Percentiles rank a stretch among this genome's conserved stretches.
These are phyloP conservation scores for Halcyon badia DNA, from an alignment of 2,797 vertebrate genomes.

Conservation along the genomic window DNA sequence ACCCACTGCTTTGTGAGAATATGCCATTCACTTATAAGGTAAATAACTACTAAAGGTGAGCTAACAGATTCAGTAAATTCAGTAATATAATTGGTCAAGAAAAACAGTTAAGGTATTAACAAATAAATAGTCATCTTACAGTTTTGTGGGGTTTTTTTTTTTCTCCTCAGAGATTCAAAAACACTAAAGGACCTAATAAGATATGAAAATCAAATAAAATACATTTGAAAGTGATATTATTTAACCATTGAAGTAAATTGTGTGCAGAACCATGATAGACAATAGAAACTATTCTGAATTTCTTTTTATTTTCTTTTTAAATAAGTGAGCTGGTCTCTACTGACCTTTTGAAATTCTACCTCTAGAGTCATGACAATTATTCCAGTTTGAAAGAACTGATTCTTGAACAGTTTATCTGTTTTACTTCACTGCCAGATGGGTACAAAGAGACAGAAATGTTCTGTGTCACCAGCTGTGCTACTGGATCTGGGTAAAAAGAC, in stretches of 20 bases:
- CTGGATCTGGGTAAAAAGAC: background rate
- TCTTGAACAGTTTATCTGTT: constrained; percentile 29
- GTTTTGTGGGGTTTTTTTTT: background rate
- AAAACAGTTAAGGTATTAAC: background rate
- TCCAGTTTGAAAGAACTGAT: constrained; percentile 30
- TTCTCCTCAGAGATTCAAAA: background rate
- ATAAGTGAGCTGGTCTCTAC: background rate
- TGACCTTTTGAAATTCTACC: constrained; percentile 9
- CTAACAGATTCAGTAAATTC: background rate
- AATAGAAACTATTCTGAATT: background rate
- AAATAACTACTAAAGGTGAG: background rate
- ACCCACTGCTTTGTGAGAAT: background rate
- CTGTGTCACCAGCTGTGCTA: constrained; percentile 2
- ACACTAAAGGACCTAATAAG: background rate
- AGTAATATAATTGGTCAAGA: background rate
- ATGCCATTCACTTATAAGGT: background rate
- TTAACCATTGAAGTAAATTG: constrained; percentile 1
- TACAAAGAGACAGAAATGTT: background rate
- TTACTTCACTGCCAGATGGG: constrained; percentile 18
- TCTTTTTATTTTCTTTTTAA: background rate
- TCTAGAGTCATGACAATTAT: constrained; percentile 2
- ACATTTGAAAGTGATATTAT: background rate
- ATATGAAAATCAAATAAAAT: background rate
- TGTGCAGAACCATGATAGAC: background rate
- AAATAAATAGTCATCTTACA: background rate